These are phyloP conservation scores for Mesorhabditis spiculigera DNA, from an alignment of 2,888 invertebrate genomes.

Conservation along the genomic window DNA sequence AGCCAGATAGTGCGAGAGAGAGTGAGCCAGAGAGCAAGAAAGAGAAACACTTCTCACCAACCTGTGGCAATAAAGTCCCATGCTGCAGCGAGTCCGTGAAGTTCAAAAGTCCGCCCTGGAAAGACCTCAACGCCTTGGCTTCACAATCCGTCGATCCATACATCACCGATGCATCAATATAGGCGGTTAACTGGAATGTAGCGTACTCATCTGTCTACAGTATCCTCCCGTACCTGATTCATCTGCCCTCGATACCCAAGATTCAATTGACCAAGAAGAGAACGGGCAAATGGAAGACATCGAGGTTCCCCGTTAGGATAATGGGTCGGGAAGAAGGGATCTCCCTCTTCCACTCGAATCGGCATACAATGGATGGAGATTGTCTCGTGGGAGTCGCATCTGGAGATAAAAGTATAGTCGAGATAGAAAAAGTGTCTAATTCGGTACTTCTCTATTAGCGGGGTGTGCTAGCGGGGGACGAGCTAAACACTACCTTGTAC, in stretches of 20 bases:
- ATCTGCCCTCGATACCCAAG: conserved; percentile 62
- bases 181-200: conserved; percentile 86
- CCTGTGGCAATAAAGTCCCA: background rate
- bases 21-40: too few species aligned
- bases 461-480: too few species aligned
- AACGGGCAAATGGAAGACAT: conserved; percentile 91
- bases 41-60: too few species aligned
- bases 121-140: conserved; percentile 70
- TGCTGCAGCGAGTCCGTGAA: conserved; percentile 49
- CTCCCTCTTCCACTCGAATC: conserved; percentile 81
- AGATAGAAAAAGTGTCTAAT: too few species aligned
- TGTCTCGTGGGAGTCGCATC: conserved; percentile 81
- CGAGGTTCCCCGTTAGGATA: conserved; percentile 78
- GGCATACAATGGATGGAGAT: conserved; percentile 93
- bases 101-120: conserved; percentile 50
- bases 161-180: conserved; percentile 73
- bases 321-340: conserved; percentile 78
- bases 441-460: too few species aligned
- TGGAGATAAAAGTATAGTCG: too few species aligned
- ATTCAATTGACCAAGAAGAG: conserved; percentile 83
- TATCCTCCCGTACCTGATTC: conserved; percentile 59
- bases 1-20: too few species aligned
- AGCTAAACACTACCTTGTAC: conserved; percentile 48
- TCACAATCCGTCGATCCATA: conserved; percentile 88
- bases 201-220: conserved; percentile 66